A percentile compares a stretch with the other conserved stretches of the same genome.
Evolutionary conservation across 2,113 vertebrate genomes (phyloP).

Genomic region (Caloenas nicobarica): DNA sequence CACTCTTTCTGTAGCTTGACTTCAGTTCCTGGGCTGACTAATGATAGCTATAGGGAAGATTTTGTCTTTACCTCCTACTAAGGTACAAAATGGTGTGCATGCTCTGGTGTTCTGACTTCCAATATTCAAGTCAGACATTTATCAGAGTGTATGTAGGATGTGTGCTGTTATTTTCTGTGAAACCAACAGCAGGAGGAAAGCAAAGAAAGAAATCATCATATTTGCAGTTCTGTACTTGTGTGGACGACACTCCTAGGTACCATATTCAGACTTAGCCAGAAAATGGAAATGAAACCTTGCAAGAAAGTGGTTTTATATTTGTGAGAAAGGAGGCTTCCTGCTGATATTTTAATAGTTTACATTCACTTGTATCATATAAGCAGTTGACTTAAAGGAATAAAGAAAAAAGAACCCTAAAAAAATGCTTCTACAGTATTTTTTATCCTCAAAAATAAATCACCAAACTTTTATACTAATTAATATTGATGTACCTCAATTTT

Average conservation of each 20-base stretch:
- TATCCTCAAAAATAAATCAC: not conserved
- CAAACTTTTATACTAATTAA: not conserved
- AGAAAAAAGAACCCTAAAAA: not conserved
- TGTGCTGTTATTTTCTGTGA: not conserved
- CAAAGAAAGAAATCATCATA: not conserved
- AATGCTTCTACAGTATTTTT: not conserved
- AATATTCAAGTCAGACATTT: not conserved
- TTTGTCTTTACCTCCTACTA: not conserved
- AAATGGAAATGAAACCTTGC: not conserved
- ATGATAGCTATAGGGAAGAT: not conserved
- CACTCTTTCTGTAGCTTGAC: not conserved
- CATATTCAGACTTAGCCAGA: not conserved
- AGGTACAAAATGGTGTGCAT: not conserved
- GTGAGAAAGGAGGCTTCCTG: not conserved
- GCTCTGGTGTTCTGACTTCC: not conserved
- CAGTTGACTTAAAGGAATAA: not conserved
- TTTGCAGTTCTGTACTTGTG: not conserved
- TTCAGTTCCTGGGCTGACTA: not conserved
- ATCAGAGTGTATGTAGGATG: not conserved
- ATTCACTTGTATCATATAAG: not conserved
- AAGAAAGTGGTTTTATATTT: not conserved
- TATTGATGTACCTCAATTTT: not conserved
- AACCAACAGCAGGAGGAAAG: not conserved
- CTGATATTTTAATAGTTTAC: not conserved
- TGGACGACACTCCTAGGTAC: not conserved